Conservation (phyloP, 2,113 vertebrate genomes). For the Pteropus alecto region DNA sequence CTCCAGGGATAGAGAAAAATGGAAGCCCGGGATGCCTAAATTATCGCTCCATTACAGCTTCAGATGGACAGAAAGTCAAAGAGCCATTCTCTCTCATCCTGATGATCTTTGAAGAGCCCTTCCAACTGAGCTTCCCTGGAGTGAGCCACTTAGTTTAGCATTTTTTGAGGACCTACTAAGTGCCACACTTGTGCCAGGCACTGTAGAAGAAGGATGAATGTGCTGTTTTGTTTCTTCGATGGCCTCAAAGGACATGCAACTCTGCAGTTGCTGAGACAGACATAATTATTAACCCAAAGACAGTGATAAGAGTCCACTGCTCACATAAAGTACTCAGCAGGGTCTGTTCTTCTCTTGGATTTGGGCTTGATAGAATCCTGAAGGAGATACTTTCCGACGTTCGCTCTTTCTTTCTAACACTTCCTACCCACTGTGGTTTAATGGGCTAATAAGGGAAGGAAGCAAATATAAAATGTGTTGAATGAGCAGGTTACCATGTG, state of each 20-base stretch:
- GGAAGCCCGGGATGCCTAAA: background rate
- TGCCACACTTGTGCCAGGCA: background rate
- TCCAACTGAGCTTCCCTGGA: background rate
- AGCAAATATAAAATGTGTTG: background rate
- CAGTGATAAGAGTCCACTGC: background rate
- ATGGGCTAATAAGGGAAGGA: background rate
- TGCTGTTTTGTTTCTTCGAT: background rate
- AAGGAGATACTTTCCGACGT: background rate
- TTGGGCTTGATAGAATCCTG: background rate
- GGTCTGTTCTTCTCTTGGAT: background rate
- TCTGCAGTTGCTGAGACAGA: background rate
- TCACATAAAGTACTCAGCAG: background rate
- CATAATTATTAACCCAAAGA: background rate
- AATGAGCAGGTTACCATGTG: background rate
- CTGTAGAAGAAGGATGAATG: background rate
- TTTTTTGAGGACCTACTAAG: background rate
- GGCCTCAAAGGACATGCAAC: background rate
- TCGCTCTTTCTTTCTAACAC: background rate
- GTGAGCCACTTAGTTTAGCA: background rate
- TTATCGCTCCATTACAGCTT: background rate
- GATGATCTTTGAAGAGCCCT: background rate
- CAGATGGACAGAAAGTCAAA: background rate
- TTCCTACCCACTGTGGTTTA: background rate
- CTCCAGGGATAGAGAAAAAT: background rate
- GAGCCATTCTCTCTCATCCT: background rate